phyloP scores from a whole-genome alignment of 2,113 vertebrate species.

The Cettia cetti region DNA sequence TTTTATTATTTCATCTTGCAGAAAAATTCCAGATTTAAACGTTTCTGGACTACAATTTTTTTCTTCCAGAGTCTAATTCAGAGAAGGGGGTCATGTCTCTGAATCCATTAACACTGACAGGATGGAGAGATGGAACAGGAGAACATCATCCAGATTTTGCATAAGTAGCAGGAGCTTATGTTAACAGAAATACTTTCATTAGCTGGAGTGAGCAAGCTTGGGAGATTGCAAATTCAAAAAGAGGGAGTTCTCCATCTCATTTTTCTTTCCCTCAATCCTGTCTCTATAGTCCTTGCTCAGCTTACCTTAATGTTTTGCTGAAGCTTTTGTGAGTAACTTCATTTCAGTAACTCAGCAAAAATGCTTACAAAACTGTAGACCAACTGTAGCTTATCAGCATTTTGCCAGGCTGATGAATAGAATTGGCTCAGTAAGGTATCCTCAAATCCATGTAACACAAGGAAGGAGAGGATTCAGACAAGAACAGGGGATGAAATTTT shows the following conservation, averaged over 20 bases:
- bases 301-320: background rate
- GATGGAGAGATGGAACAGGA: background rate
- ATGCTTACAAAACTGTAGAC: background rate
- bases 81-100: background rate
- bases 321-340: background rate
- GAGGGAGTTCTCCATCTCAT: background rate
- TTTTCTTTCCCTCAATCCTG: background rate
- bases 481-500: background rate
- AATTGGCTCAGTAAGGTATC: background rate
- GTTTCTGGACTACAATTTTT: background rate
- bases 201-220: background rate
- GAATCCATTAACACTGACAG: background rate
- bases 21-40: background rate
- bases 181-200: background rate
- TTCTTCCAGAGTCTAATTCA: background rate
- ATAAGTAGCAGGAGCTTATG: background rate
- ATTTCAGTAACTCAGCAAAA: conserved; percentile 31
- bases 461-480: background rate
- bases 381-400: conserved; percentile 21
- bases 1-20: background rate
- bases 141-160: background rate
- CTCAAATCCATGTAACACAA: background rate
- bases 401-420: conserved; percentile 13
- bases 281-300: background rate
- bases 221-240: background rate